A percentile compares a stretch with the other conserved stretches of the same genome.
Evolutionary conservation across 2,888 invertebrate species (phyloP).

Genomic region (Stenotaenia linearis): DNA sequence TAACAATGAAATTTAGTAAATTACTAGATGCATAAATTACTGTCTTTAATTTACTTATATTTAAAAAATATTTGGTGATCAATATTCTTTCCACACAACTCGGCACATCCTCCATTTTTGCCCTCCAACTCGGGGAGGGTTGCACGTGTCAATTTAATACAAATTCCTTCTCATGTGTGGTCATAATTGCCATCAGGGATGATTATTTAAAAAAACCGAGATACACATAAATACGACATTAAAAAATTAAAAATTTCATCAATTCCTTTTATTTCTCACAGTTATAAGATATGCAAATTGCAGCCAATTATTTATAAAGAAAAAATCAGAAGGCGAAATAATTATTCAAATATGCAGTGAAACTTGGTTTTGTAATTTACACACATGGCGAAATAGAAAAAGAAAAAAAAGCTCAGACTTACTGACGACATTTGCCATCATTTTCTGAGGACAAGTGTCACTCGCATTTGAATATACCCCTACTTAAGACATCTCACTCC

Average conservation of each 20-base stretch:
- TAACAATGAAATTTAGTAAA: slow-evolving; percentile 7
- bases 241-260: not conserved
- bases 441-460: slow-evolving; percentile 20
- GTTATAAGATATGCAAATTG: slow-evolving; percentile 10
- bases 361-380: slow-evolving; percentile 26
- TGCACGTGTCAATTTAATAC: slow-evolving; percentile 22
- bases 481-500: slow-evolving; percentile 16
- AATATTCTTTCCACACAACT: not conserved
- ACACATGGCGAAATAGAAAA: not conserved
- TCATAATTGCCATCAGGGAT: slow-evolving; percentile 11
- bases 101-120: not conserved
- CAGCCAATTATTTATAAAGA: not conserved
- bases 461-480: not conserved
- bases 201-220: not conserved
- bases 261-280: not conserved
- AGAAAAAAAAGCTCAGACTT: not conserved
- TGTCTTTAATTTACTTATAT: not conserved
- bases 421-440: slow-evolving; percentile 9
- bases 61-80: not conserved
- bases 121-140: slow-evolving; percentile 10
- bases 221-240: not conserved
- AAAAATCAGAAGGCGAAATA: not conserved
- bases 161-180: slow-evolving; percentile 20
- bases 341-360: slow-evolving; percentile 24
- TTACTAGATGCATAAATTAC: slow-evolving; percentile 19